Evolutionary conservation across 2,113 vertebrate genomes (phyloP), one percentile per base, ranked within the genome.

Genomic region (Coryphaenoides rupestris): DNA sequence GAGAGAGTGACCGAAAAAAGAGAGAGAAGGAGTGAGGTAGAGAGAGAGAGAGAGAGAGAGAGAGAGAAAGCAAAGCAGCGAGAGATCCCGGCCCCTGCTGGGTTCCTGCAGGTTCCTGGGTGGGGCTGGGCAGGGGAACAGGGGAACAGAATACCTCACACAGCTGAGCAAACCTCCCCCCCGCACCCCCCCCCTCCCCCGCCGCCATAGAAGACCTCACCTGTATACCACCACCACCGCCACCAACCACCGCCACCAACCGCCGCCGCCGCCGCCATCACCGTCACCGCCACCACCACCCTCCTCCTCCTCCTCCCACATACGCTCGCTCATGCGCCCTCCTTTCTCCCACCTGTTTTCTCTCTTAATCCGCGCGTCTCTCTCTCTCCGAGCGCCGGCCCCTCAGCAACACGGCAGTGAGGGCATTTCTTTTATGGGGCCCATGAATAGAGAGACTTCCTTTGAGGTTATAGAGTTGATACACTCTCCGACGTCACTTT

Each of bases 121-220:
- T 85, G 87, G 84, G 88, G 87, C 70, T 2, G 24, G 24, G 24
- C 3, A 6, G 3, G 24, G 24, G 24, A 6, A 3, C 6, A 6
- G 3, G 73, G 73, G 75, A 84, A 87, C 74, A 83, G 76, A 89
- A 90, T 85, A 86, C 79, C n/a, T 50, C 84, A 77, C 84, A 77
- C 90, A 92, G 90, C 90, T 92, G 88, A 91, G 88, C 88, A 92
- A 91, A 91, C 88, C 86, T 87, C 63, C n/a, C n/a, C n/a, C n/a
- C n/a, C n/a, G n/a, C n/a, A n/a, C n/a, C n/a, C n/a, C n/a, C n/a
- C n/a, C n/a, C n/a, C n/a, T n/a, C n/a, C n/a, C n/a, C n/a, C 72
- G 67, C 72, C 65, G 82, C 82, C 86, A 84, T 80, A 80, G 82
- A n/a, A n/a, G 87, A 86, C 73, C 80, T 89, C 81, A 89, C 86